Percentiles rank a stretch among this genome's conserved stretches.
Evolutionary conservation across 2,797 vertebrate genomes (phyloP).

Genomic region (Myripristis jacobus): DNA sequence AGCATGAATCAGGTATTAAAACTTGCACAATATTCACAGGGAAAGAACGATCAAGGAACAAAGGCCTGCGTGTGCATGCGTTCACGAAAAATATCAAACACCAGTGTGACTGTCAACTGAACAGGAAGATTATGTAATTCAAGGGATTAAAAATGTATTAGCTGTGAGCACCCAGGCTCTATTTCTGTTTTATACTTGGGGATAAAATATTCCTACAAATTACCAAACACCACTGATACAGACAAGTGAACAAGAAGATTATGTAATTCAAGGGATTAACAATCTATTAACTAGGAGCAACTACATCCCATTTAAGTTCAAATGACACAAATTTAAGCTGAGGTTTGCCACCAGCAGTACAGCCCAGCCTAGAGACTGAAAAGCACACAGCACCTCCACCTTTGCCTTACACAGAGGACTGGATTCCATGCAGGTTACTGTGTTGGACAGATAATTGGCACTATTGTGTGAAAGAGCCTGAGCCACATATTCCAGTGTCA

Average conservation of each 20-base stretch:
- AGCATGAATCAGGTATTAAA: constrained; percentile 53
- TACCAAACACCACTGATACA: constrained; percentile 13
- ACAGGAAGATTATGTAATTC: constrained; percentile 36
- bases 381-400: constrained; percentile 2
- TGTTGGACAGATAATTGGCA: constrained; percentile 8
- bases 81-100: constrained; percentile 47
- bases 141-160: constrained; percentile 48
- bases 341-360: neutral
- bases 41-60: constrained; percentile 19
- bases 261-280: constrained; percentile 44
- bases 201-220: constrained; percentile 39
- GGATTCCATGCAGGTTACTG: neutral
- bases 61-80: neutral
- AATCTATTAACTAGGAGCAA: constrained; percentile 33
- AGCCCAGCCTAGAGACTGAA: neutral
- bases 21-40: constrained; percentile 14
- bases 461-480: constrained; percentile 16
- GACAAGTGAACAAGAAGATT: constrained; percentile 42
- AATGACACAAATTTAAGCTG: neutral
- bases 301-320: neutral
- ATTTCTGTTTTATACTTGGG: constrained; percentile 14
- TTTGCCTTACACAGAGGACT: neutral
- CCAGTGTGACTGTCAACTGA: constrained; percentile 19
- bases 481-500: neutral
- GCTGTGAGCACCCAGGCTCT: constrained; percentile 16